Base-by-base conservation (phyloP, 2,888 invertebrate species). In the Endomychus coccineus region DNA sequence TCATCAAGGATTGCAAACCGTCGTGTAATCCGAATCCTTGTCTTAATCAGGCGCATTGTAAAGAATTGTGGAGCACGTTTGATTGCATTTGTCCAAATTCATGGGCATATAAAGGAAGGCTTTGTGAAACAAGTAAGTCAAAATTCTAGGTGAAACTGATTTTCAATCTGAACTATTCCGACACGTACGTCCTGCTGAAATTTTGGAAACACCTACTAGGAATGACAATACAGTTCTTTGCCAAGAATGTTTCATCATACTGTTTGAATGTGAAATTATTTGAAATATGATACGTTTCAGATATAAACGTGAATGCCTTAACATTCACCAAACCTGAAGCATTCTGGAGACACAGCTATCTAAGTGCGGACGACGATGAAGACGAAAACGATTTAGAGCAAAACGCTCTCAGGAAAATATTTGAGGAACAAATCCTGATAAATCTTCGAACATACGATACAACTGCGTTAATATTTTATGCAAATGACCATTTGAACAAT, bases 21-120 rank as follows among this genome's bases (percentile, higher is more conserved):
- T 90, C 90, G 0, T 95, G 95, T 65, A 88, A 89, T 46, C 90
- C 91, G 0, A 90, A 90, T 59, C 92, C 92, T 5, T 95, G 94
- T 61, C 81, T 84, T 62, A 92, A 95, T 61, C 88, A 83, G 27
- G 94, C 90, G 0, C 78, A 78, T 45, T 95, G 89, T 60, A 88
- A 88, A 54, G 91, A 94, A 61, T 69, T 86, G 1, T 94, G 92
- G 92, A 90, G 89, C 42, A 83, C 83, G 16, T 94, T 91, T 52
- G 83, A 86, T 55, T 95, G 95, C 62, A 82, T 87, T 46, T 95
- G 95, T 67, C 82, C 82, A 49, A 94, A 94, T 66, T 80, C 80
- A 23, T 89, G 91, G 87, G 91, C 94, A 1, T 94, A 94, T 66
- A 77, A 84, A 43, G 95, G 95, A 45, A 73, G 77, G 39, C 84